These are phyloP conservation scores for Belgica antarctica DNA, from an alignment of 2,888 invertebrate genomes.

Conservation along the genomic window DNA sequence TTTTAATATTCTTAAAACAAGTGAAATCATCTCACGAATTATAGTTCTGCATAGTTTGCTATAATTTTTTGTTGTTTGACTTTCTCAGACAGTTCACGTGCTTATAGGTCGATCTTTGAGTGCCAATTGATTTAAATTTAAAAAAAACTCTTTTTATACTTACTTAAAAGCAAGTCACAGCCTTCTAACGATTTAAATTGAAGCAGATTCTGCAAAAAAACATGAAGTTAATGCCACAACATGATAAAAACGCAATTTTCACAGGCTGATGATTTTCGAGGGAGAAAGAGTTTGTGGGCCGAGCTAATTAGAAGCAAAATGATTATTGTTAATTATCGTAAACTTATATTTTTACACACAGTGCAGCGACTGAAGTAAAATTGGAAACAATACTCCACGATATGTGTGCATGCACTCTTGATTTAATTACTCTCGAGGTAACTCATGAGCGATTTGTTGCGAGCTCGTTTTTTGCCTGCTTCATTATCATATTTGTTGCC, in stretches of 20 bases:
- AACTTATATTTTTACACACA: background rate
- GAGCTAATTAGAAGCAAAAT: constrained; percentile 41
- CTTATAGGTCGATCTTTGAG: too few relatives aligned
- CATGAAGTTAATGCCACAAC: background rate
- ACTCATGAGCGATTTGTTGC: constrained; percentile 41
- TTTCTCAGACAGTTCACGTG: too few relatives aligned
- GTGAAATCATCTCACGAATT: too few relatives aligned
- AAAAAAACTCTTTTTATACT: too few relatives aligned
- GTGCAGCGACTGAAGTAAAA: background rate
- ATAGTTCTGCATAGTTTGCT: too few relatives aligned
- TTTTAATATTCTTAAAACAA: too few relatives aligned
- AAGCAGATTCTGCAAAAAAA: too few relatives aligned
- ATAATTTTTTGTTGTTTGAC: too few relatives aligned
- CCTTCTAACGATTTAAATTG: background rate
- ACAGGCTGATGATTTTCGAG: constrained; percentile 30
- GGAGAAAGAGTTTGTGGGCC: constrained; percentile 22
- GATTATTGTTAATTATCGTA: constrained; percentile 43
- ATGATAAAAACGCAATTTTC: constrained; percentile 2
- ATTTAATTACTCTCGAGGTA: constrained; percentile 36
- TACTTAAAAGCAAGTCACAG: too few relatives aligned
- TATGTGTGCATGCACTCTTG: constrained; percentile 15
- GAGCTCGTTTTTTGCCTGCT: background rate
- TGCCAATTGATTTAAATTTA: too few relatives aligned
- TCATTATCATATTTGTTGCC: constrained; percentile 6
- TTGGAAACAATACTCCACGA: constrained; percentile 27